These are phyloP conservation scores for Drosophila suzukii DNA, from an alignment of 1,140 invertebrate species.

Conservation along the genomic window DNA sequence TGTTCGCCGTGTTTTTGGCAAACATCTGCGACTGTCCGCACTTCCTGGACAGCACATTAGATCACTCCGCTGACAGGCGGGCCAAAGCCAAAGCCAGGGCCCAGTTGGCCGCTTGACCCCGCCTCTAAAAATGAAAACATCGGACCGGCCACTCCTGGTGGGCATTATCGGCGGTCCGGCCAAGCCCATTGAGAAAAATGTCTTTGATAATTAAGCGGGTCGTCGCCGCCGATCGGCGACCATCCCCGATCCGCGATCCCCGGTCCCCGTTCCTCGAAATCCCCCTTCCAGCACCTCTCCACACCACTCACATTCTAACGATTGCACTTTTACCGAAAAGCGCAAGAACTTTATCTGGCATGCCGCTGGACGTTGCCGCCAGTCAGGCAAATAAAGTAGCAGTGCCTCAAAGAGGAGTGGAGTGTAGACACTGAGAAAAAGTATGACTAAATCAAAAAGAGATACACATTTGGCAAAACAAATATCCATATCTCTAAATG, in stretches of 20 bases:
- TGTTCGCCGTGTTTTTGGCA: slow-evolving; percentile 41
- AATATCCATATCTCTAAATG: too few species aligned
- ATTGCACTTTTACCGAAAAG: slow-evolving; percentile 77
- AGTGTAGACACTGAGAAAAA: slow-evolving; percentile 30
- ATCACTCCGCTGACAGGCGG: slow-evolving; percentile 58
- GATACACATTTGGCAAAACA: too few species aligned
- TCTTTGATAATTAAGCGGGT: slow-evolving; percentile 81
- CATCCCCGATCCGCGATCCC: slow-evolving; percentile 18
- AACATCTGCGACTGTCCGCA: slow-evolving; percentile 47
- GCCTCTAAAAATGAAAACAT: slow-evolving; percentile 57
- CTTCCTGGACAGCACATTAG: slow-evolving; percentile 74
- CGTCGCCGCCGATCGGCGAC: slow-evolving; percentile 37
- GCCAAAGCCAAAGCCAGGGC: slow-evolving; percentile 12
- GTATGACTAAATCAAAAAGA: background rate
- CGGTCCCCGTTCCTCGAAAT: background rate
- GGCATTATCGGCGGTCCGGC: slow-evolving; percentile 51
- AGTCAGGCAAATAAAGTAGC: slow-evolving; percentile 64
- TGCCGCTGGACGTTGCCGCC: slow-evolving; percentile 55
- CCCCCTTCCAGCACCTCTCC: slow-evolving; percentile 12
- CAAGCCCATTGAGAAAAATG: slow-evolving; percentile 72
- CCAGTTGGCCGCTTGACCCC: slow-evolving; percentile 54
- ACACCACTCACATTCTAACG: slow-evolving; percentile 72
- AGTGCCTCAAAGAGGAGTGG: slow-evolving; percentile 23
- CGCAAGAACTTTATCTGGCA: slow-evolving; percentile 81
- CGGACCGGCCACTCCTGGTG: slow-evolving; percentile 27